These are phyloP conservation scores for Platichthys flesus DNA, from an alignment of 2,113 vertebrate species.

Conservation along the genomic window DNA sequence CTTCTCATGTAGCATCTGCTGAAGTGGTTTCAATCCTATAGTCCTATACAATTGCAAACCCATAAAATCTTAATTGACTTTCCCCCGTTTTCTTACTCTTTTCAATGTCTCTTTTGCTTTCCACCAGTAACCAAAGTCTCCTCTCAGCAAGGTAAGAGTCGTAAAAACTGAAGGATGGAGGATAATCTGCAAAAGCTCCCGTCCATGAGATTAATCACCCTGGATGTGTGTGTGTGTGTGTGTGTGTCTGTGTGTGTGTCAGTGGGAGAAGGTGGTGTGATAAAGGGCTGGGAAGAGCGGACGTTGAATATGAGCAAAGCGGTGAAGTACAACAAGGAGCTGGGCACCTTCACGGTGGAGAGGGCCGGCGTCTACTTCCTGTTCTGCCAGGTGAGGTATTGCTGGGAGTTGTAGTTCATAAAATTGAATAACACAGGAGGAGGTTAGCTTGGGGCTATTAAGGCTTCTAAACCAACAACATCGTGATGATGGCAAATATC, in stretches of 20 bases:
- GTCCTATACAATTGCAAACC: conserved; percentile 61
- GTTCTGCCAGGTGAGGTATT: conserved; percentile 88
- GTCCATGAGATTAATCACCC: conserved; percentile 27
- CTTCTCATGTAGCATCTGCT: conserved; percentile 75
- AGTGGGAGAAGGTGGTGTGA: conserved; percentile 86
- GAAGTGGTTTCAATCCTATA: conserved; percentile 73
- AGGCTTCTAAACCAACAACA: no score
- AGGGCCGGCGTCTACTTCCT: conserved; percentile 89
- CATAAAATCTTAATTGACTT: conserved; percentile 78
- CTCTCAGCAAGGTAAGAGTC: conserved; percentile 80
- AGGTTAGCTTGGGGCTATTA: no score
- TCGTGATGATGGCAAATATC: no score
- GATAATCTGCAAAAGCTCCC: conserved; percentile 10
- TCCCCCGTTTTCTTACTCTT: conserved; percentile 59
- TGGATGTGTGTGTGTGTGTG: conserved; percentile 1
- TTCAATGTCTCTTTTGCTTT: conserved; percentile 52
- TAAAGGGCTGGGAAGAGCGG: conserved; percentile 90
- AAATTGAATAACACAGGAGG: no score
- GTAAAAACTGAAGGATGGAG: conserved; percentile 43
- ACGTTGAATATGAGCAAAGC: conserved; percentile 88
- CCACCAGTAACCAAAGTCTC: conserved; percentile 80
- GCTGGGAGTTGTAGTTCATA: no score
- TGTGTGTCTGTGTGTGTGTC: conserved; percentile 40
- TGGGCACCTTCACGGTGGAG: conserved; percentile 86
- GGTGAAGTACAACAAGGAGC: conserved; percentile 84